Base-by-base conservation (phyloP, 2,797 vertebrate species). In the Florisuga fusca region DNA sequence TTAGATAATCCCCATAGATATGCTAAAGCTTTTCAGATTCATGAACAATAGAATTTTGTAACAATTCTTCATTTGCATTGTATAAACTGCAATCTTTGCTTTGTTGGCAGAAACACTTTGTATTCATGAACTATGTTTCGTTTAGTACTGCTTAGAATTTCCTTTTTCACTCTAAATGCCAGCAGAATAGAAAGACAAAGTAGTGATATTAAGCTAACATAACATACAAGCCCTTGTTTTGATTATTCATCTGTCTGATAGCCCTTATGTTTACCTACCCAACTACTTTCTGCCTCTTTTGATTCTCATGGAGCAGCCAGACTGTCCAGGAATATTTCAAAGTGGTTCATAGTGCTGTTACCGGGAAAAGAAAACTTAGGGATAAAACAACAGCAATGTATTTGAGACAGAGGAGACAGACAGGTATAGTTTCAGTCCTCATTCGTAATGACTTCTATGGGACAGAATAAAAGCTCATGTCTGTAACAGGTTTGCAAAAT, bases 141-240 rank as follows among this genome's bases (percentile, higher is more conserved):
- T 88, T 92, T 96, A 91, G 54, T 31, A 31, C 55, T 46, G 73
- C 87, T 87, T 84, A 89, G 69, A 96, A 93, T 94, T 96, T 95
- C 88, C 50, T 74, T 94, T 90, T 87, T 79, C 62, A 36, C 48
- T 96, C 84, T 84, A 95, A 96, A 96, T 94, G 76, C 61, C 94
- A 86, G 76, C 23, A 79, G 88, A 93, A 96, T 73, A 66, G 80
- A 89, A 90, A 94, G 73, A 91, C 81, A 95, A 95, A 93, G 75
- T 71, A 66, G 62, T 58, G 69, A 72, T 94, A 58, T 93, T 94
- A 96, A 69, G 34, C 69, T 93, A 94, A 91, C 90, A 88, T 72
- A 96, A 89, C 67, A 79, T 23, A 84, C 48, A 68, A 79, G 48
- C 43, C 85, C 73, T 72, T 90, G 74, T 91, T 96, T 96, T 95